Conservation (phyloP, 2,888 invertebrate species). For the Stenolophus ochropezus region DNA sequence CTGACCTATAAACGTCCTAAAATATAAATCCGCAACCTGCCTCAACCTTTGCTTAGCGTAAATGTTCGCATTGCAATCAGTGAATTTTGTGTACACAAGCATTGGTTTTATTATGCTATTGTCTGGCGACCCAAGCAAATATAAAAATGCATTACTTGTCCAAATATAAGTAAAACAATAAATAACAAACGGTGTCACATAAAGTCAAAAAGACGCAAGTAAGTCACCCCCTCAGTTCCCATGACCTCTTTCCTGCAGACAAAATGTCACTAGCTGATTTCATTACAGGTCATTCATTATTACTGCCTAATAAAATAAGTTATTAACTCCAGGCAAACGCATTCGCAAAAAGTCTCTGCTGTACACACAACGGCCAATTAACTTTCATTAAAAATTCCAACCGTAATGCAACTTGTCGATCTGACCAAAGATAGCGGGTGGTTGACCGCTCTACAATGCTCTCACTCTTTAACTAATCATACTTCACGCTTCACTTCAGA, state of each 20-base stretch:
- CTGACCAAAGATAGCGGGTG: conserved; percentile 37
- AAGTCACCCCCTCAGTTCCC: conserved; percentile 18
- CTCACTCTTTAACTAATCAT: conserved; percentile 27
- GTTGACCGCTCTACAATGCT: conserved; percentile 33
- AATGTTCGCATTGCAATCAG: too few species aligned
- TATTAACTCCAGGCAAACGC: conserved; percentile 34
- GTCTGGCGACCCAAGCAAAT: background rate
- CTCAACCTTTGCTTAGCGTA: too few species aligned
- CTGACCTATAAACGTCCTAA: too few species aligned
- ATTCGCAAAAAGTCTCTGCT: conserved; percentile 35
- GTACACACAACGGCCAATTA: conserved; percentile 20
- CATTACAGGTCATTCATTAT: conserved; percentile 48
- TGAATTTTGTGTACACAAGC: background rate
- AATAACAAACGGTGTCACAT: background rate
- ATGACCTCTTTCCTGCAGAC: conserved; percentile 46
- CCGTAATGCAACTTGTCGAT: conserved; percentile 38
- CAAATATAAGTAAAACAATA: background rate
- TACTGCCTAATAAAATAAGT: conserved; percentile 50
- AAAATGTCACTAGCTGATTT: conserved; percentile 49
- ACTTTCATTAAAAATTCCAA: conserved; percentile 48
- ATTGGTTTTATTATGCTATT: background rate
- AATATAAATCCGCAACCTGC: too few species aligned
- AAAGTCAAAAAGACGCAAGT: background rate
- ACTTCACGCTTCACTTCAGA: conserved; percentile 35
- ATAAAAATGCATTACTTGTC: background rate